A percentile compares a stretch with the other conserved stretches of the same genome.
Conservation (phyloP, 2,113 vertebrate species). For the Hymenochirus boettgeri region DNA sequence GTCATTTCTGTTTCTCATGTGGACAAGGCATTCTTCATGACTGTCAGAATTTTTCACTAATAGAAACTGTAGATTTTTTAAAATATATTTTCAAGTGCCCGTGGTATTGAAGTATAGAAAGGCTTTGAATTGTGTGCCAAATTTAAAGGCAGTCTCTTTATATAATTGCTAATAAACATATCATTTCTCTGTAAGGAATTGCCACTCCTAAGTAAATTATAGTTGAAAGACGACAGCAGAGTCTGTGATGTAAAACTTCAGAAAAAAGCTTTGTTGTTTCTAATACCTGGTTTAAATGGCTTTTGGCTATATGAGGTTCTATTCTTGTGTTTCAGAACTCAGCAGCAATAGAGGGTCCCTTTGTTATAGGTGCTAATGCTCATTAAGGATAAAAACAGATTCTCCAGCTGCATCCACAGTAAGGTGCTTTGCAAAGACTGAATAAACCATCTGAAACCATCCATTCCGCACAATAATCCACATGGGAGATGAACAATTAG, state of each 20-base stretch:
- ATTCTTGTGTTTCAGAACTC: conserved; percentile 43
- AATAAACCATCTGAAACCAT: conserved; percentile 40
- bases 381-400: conserved; percentile 36
- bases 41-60: too few species aligned
- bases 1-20: too few species aligned
- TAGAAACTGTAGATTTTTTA: too few species aligned
- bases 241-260: conserved; percentile 11
- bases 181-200: not conserved
- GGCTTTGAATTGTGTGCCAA: not conserved
- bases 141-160: not conserved
- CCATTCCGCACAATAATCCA: conserved; percentile 18
- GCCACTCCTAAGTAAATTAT: conserved; percentile 26
- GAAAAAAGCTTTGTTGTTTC: conserved; percentile 24
- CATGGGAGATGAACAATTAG: conserved; percentile 38
- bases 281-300: conserved; percentile 33
- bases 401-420: conserved; percentile 27
- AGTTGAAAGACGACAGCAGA: conserved; percentile 2
- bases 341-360: conserved; percentile 24
- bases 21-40: too few species aligned
- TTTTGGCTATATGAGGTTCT: conserved; percentile 31
- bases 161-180: not conserved
- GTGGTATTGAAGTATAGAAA: not conserved
- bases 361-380: conserved; percentile 43
- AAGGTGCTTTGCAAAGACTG: conserved; percentile 37
- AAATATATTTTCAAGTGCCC: too few species aligned